Percentiles rank a stretch among this genome's conserved stretches.
These are phyloP conservation scores for Meriones psammophilus DNA, from an alignment of 2,797 vertebrate species.

Conservation along the genomic window DNA sequence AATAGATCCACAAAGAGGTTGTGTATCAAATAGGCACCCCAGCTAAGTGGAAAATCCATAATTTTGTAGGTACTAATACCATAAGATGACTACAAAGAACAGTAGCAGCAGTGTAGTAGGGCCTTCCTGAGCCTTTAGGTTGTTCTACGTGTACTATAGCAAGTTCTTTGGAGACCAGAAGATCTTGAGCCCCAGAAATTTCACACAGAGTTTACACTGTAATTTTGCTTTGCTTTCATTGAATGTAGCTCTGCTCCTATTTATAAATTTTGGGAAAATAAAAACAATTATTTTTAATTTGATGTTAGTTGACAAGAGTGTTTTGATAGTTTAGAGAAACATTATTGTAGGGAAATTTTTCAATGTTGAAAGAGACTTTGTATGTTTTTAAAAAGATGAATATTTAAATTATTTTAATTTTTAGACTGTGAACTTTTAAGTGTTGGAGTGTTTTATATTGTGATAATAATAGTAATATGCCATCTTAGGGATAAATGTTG, in stretches of 20 bases:
- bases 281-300: neutral
- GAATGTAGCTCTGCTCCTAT: too few species aligned
- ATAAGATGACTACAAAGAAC: neutral
- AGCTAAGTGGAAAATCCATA: neutral
- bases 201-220: neutral
- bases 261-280: neutral
- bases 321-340: neutral
- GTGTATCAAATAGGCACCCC: neutral
- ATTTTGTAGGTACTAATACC: neutral
- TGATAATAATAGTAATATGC: neutral
- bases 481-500: neutral
- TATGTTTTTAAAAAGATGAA: neutral
- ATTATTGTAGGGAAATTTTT: neutral
- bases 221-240: neutral
- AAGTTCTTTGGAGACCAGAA: neutral
- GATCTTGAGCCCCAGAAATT: neutral
- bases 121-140: neutral
- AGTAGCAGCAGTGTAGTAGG: neutral
- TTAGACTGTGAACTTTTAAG: neutral
- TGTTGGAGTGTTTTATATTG: neutral
- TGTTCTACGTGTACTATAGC: neutral
- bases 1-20: neutral
- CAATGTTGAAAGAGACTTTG: neutral
- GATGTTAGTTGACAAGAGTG: too few species aligned
- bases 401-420: neutral